These are phyloP conservation scores for Cosmia trapezina DNA, from an alignment of 2,888 invertebrate species.

Conservation along the genomic window DNA sequence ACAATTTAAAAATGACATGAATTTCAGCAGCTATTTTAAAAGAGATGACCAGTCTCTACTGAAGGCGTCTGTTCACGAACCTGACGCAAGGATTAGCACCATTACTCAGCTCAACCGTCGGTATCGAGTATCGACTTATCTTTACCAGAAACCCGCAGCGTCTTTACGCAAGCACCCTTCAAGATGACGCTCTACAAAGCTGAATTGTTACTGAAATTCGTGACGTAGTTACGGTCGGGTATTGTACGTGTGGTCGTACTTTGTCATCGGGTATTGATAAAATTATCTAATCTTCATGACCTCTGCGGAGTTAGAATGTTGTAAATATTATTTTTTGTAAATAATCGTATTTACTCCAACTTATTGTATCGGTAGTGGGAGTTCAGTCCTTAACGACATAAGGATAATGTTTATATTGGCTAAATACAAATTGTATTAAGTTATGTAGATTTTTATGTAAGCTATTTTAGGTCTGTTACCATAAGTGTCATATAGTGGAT, in stretches of 20 bases:
- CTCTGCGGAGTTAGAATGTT: constrained; percentile 33
- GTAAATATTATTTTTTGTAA: constrained; percentile 51
- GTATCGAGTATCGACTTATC: too few species aligned
- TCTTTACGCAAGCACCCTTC: too few species aligned
- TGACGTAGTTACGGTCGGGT: not conserved
- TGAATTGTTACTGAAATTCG: not conserved
- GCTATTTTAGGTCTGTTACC: constrained; percentile 65
- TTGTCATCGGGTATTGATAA: constrained; percentile 40
- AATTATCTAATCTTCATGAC: constrained; percentile 46
- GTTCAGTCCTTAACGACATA: constrained; percentile 15
- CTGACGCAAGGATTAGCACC: too few species aligned
- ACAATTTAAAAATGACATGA: too few species aligned
- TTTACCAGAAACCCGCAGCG: too few species aligned
- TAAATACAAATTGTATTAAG: constrained; percentile 28
- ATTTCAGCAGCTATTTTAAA: too few species aligned
- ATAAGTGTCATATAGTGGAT: constrained; percentile 78
- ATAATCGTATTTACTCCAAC: constrained; percentile 41
- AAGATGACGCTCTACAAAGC: not conserved
- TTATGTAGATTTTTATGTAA: constrained; percentile 23
- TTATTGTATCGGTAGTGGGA: constrained; percentile 20
- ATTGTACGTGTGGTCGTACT: constrained; percentile 1
- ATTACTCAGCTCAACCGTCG: too few species aligned
- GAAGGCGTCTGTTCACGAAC: too few species aligned
- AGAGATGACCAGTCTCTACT: too few species aligned
- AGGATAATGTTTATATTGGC: constrained; percentile 1